Evolutionary conservation across 2,888 invertebrate genomes (phyloP).

Genomic region (Caenorhabditis zanzibari): DNA sequence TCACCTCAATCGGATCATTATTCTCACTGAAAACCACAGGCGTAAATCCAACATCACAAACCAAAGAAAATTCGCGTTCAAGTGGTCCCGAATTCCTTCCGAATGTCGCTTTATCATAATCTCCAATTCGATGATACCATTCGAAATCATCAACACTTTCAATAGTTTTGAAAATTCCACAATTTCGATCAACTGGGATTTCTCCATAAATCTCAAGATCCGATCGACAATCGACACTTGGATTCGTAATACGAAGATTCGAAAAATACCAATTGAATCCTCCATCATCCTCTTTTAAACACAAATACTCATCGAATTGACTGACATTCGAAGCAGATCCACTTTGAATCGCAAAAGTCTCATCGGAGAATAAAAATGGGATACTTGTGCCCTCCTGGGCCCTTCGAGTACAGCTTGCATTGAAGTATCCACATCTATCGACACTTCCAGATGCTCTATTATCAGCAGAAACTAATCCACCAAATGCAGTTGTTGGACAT

Average conservation of each 20-base stretch:
- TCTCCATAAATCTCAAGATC: background rate
- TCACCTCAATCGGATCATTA: slow-evolving; percentile 4
- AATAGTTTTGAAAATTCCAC: background rate
- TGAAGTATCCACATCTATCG: background rate
- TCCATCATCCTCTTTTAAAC: slow-evolving; percentile 5
- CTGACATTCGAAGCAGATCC: background rate
- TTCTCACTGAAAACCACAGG: slow-evolving; percentile 3
- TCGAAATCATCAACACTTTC: background rate
- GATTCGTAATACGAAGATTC: background rate
- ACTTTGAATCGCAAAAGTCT: background rate
- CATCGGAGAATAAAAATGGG: background rate
- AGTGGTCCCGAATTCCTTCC: background rate
- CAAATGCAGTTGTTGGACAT: background rate
- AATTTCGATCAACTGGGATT: background rate
- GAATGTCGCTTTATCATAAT: background rate
- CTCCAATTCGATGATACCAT: background rate
- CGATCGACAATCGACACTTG: background rate
- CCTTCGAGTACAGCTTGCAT: background rate
- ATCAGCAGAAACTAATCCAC: too few species aligned
- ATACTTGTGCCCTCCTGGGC: background rate
- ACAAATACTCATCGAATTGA: slow-evolving; percentile 1
- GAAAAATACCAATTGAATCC: slow-evolving; percentile 1
- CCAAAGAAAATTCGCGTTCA: background rate
- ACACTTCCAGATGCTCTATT: background rate
- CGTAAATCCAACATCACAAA: background rate